Evolutionary conservation across 2,888 invertebrate species (phyloP), one percentile per base, ranked within the genome.

Genomic region (Erebia aethiops): DNA sequence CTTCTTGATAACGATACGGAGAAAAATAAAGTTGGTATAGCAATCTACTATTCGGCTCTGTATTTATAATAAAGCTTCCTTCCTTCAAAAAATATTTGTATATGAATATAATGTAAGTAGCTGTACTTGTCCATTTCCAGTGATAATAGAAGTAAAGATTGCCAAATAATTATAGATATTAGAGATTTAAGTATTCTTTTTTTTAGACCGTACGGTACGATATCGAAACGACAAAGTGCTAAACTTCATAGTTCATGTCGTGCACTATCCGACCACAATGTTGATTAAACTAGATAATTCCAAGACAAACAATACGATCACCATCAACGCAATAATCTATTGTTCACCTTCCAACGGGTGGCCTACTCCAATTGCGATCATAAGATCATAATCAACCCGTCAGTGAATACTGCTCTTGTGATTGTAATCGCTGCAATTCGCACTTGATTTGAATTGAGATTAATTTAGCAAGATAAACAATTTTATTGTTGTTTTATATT

Each of bases 261-360:
- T 14, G 10, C 11, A 13, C 21, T 11, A 56, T 11, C 51, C 65
- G 51, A 49, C 18, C 67, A 41, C 16, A 72, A 67, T 64, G 56
- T 58, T 65, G 68, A 66, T 65, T 65, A 41, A 67, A 73, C 68
- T 10, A n/a, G 56, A 67, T 52, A 69, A 60, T 35, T 62, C 69
- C 64, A 71, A 58, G 52, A 54, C 67, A 72, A 71, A 74, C 72
- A 74, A 74, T 71, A 74, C 67, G 68, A 72, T 74, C 71, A 67
- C 62, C 67, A 67, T 71, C 71, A 35, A 57, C 56, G 66, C 60
- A 60, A 41, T 66, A 69, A 69, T 69, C 69, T 69, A 75, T 75
- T 75, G 72, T 74, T 66, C 71, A 26, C 68, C 67, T 71, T 43
- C 61, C 67, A 67, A 60, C n/a, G 41, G 43, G 41, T 72, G 73